Evolutionary conservation across 2,113 vertebrate genomes (phyloP), one percentile per base, ranked within the genome.

Genomic region (Cacatua alba): DNA sequence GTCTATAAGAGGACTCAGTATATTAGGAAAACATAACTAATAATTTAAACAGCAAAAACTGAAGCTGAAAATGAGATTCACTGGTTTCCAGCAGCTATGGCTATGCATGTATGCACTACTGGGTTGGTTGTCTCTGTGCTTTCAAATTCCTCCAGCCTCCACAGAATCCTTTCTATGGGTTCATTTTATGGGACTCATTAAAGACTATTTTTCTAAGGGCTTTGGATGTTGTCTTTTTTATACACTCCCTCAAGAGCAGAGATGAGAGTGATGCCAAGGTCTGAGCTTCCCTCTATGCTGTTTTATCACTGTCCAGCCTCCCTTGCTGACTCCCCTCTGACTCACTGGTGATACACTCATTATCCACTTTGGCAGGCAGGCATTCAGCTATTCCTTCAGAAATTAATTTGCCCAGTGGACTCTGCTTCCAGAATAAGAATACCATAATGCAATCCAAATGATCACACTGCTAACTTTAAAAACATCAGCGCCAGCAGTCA

Each of bases 171-270:
- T 92, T 81, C 65, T 63, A 25, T 75, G 81, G 39, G 46, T 87
- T 92, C 51, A 89, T 93, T 96, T 74, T 51, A 19, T 60, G 65
- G 43, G 82, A 67, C 68, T 90, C 86, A 86, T 88, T 88, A 93
- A 93, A 67, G 31, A 24, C 33, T 92, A 86, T 88, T 96, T 96
- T 97, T 92, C 51, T 78, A 83, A 86, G 46, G 48, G 35, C 60
- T 88, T 92, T 83, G 71, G 29, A 93, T 94, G 44, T 88, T 78
- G 69, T 80, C 39, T 88, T 92, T 94, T 92, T 96, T 78, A 75
- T 83, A 31, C 35, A n/a, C 17, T 88, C 63, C 62, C 85, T 88
- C 59, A 90, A 93, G 76, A 96, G 43, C 55, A 88, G 60, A 77
- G 71, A 83, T 35, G 76, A 90, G 94, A 67, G 24, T 21, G n/a